phyloP scores from a whole-genome alignment of 30 jellyfish, hydroid and myxozoan species.

The Morbakka virulenta region DNA sequence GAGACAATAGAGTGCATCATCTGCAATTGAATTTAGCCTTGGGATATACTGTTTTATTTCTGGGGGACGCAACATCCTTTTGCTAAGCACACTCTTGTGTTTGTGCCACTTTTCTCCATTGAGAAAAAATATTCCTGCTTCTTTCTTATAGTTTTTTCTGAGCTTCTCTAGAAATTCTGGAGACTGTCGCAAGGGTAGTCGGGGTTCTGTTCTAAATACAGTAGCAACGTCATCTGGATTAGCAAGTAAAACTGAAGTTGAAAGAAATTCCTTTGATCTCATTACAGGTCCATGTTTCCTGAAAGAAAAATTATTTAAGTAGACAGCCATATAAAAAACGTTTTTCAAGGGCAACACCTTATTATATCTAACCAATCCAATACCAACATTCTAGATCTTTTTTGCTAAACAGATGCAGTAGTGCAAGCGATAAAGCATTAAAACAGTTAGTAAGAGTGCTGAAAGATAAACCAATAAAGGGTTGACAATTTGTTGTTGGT shows the following conservation, averaged over 20 bases:
- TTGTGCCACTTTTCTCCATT: constrained; percentile 65
- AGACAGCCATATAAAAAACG: no score
- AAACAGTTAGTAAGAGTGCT: no score
- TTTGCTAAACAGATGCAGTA: no score
- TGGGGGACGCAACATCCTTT: constrained; percentile 65
- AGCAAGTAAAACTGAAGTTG: constrained; percentile 16
- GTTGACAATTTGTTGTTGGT: no score
- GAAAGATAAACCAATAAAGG: no score
- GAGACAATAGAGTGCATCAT: not conserved
- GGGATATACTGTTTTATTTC: constrained; percentile 38
- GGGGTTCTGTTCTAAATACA: constrained; percentile 42
- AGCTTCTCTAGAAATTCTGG: constrained; percentile 13
- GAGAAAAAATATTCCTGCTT: constrained; percentile 67
- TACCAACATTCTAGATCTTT: no score
- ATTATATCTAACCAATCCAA: no score
- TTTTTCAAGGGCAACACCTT: no score
- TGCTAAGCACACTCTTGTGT: constrained; percentile 26
- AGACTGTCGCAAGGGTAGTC: constrained; percentile 33
- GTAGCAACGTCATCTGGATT: constrained; percentile 46
- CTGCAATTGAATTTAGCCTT: constrained; percentile 25
- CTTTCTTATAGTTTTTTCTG: constrained; percentile 12
- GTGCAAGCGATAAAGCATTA: no score
- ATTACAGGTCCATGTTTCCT: constrained; percentile 45
- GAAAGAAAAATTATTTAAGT: not conserved
- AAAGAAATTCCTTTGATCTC: not conserved